Conservation (phyloP, 2,888 invertebrate genomes). For the Branchipolynoe longqiensis region DNA sequence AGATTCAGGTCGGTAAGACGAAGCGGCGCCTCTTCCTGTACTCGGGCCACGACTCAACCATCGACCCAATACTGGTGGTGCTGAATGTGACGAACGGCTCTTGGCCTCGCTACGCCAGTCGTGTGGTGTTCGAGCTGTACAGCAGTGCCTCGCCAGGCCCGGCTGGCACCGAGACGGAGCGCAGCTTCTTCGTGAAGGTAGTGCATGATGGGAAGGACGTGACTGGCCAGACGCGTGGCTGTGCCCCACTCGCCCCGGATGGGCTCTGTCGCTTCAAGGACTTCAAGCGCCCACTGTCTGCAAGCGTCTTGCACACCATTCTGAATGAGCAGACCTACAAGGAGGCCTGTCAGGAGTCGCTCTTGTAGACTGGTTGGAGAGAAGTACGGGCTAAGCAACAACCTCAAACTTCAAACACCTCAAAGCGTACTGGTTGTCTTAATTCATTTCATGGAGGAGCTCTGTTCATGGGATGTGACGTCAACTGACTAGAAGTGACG, state of each 20-base stretch:
- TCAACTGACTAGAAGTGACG: too few relatives aligned
- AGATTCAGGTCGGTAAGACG: slow-evolving; percentile 37
- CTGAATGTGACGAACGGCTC: slow-evolving; percentile 86
- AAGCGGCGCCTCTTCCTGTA: slow-evolving; percentile 89
- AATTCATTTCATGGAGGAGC: too few relatives aligned
- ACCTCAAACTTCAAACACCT: too few relatives aligned
- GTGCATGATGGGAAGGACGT: slow-evolving; percentile 88
- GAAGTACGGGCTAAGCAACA: too few relatives aligned
- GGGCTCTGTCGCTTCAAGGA: slow-evolving; percentile 16
- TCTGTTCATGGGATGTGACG: too few relatives aligned
- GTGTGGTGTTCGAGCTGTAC: slow-evolving; percentile 94
- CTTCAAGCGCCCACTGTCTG: too few relatives aligned
- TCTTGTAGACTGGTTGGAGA: too few relatives aligned
- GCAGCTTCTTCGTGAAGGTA: slow-evolving; percentile 88
- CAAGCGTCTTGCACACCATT: background rate
- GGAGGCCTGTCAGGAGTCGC: background rate
- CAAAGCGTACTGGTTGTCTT: too few relatives aligned
- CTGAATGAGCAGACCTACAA: background rate
- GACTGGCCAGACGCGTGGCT: slow-evolving; percentile 25
- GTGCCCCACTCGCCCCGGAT: slow-evolving; percentile 16
- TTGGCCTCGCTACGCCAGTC: slow-evolving; percentile 91
- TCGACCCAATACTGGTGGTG: slow-evolving; percentile 91
- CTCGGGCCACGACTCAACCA: slow-evolving; percentile 95
- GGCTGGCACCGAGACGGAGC: slow-evolving; percentile 81
- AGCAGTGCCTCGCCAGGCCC: slow-evolving; percentile 60